Evolutionary conservation across 2,888 invertebrate genomes (phyloP).

Genomic region (Leptinotarsa haldemani): DNA sequence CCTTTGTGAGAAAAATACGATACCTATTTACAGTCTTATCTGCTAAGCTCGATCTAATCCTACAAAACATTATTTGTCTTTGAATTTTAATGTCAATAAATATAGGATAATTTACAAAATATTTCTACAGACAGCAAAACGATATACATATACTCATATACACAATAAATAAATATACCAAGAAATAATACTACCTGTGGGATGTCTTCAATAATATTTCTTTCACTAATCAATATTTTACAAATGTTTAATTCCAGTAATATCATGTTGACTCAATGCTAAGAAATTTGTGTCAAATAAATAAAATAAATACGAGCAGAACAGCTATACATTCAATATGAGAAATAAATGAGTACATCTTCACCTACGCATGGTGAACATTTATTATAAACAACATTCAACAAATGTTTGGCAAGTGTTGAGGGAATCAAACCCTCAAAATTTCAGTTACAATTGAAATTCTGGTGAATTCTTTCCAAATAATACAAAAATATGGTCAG

Average conservation of each 20-base stretch:
- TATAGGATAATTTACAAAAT: slow-evolving; percentile 49
- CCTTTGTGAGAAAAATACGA: slow-evolving; percentile 49
- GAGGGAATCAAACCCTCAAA: background rate
- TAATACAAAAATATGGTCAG: background rate
- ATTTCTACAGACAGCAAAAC: slow-evolving; percentile 42
- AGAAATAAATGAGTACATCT: slow-evolving; percentile 30
- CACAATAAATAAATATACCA: slow-evolving; percentile 44
- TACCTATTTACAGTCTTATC: slow-evolving; percentile 58
- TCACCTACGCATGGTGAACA: slow-evolving; percentile 24
- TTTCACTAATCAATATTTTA: slow-evolving; percentile 24
- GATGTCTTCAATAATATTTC: slow-evolving; percentile 22
- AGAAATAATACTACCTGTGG: slow-evolving; percentile 42
- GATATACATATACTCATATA: slow-evolving; percentile 54
- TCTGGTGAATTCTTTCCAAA: background rate
- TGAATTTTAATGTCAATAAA: slow-evolving; percentile 50
- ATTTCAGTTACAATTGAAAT: background rate
- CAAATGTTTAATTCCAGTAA: background rate
- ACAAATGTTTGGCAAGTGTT: slow-evolving; percentile 32
- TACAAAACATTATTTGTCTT: slow-evolving; percentile 53
- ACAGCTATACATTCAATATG: slow-evolving; percentile 23
- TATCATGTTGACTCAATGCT: background rate
- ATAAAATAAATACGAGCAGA: slow-evolving; percentile 13
- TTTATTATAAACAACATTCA: slow-evolving; percentile 30
- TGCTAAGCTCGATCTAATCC: slow-evolving; percentile 56
- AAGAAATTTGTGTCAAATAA: background rate